Percentiles rank a stretch among this genome's conserved stretches.
Conservation (phyloP, 2,888 invertebrate species). For the Xylocampa areola region DNA sequence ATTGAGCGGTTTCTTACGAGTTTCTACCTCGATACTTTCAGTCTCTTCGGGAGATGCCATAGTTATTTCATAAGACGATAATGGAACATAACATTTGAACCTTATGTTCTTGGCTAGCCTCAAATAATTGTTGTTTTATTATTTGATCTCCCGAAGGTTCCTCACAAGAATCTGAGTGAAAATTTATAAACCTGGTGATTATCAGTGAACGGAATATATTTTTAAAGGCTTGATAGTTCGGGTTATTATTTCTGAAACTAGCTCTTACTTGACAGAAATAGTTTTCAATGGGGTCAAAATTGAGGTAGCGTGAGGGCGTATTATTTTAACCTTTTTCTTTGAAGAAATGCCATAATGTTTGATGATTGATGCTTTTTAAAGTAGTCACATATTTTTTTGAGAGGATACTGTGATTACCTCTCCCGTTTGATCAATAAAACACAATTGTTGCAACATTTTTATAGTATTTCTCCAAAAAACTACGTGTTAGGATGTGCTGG, state of each 20-base stretch:
- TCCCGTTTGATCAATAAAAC: no score
- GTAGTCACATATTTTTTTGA: background rate
- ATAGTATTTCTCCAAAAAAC: no score
- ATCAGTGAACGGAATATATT: constrained; percentile 47
- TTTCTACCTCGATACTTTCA: background rate
- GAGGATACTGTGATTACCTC: no score
- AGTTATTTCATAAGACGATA: background rate
- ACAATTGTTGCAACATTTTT: no score
- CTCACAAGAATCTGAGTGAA: constrained; percentile 28
- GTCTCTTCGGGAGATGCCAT: background rate
- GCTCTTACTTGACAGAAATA: constrained; percentile 57
- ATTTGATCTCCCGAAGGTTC: constrained; percentile 24
- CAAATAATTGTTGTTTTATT: constrained; percentile 3
- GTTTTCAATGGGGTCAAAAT: constrained; percentile 22
- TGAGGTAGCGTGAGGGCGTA: constrained; percentile 3
- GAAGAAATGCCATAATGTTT: background rate
- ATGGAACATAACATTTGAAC: background rate
- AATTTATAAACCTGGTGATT: constrained; percentile 17
- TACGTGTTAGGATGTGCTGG: no score
- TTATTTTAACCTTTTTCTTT: background rate
- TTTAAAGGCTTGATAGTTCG: constrained; percentile 51
- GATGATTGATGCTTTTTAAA: background rate
- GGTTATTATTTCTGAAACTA: constrained; percentile 56
- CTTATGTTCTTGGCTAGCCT: background rate
- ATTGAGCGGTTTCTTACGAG: background rate